Evolutionary conservation across 2,797 vertebrate species (phyloP), one percentile per base, ranked within the genome.

Genomic region (Periparus ater): DNA sequence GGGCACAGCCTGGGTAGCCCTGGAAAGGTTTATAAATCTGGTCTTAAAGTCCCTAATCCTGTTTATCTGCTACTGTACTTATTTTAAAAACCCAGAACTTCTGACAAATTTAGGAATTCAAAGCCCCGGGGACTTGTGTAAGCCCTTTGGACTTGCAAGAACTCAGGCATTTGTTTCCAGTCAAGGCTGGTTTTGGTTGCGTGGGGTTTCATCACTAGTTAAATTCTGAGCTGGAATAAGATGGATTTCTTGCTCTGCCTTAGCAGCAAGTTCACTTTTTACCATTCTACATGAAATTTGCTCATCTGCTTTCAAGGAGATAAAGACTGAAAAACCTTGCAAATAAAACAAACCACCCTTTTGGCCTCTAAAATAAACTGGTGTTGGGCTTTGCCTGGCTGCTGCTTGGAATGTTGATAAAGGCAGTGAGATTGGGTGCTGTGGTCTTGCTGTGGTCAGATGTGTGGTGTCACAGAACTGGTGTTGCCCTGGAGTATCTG

Each of bases 1-100:
- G 60, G 88, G 55, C 60, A 79, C 53, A 71, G 67, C 7, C 71
- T 85, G 71, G 61, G 77, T 79, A 96, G 26, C 47, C 79, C 60
- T 85, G 38, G 77, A 94, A 91, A 86, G 53, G 63, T 91, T 93
- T 84, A 65, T 82, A 73, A 79, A 95, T 94, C 83, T 84, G 55
- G 10, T 67, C 38, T 67, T 87, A 57, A 84, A 88, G 48, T 84
- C 26, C 27, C 38, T 94, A 96, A 93, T 96, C 93, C 53, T 90
- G 50, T 92, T 93, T 94, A 79, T 95, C 25, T 91, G 88, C 80
- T 94, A 94, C 88, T 93, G 74, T 91, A 88, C 36, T 95, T 90
- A 54, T 82, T 91, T 78, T 71, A 47, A 95, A 94, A 91, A 63
- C 15, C 20, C 17, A 45, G 34, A 42, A 71, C 74, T 96, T 95